phyloP scores from a whole-genome alignment of 1,140 invertebrate species.

The Lethrus apterus region DNA sequence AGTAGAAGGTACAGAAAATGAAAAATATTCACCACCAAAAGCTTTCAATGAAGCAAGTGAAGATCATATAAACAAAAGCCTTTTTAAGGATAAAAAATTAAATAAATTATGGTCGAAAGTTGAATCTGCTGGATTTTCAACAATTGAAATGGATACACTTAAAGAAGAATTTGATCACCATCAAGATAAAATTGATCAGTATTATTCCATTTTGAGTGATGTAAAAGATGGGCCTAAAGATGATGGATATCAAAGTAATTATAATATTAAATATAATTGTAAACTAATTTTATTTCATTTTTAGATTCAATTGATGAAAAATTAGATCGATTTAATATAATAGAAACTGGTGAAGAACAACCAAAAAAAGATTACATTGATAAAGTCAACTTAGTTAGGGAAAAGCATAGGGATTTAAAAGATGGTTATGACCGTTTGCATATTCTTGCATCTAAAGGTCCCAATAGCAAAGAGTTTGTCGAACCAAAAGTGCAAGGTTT shows the following conservation, averaged over 20 bases:
- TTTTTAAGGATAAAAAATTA: constrained; percentile 86
- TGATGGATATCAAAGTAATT: constrained; percentile 57
- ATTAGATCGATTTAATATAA: constrained; percentile 47
- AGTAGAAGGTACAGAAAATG: constrained; percentile 60
- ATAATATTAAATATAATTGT: neutral
- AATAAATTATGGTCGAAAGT: constrained; percentile 88
- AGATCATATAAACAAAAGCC: constrained; percentile 59
- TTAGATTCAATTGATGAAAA: constrained; percentile 47
- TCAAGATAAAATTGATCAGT: constrained; percentile 88
- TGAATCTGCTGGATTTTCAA: constrained; percentile 73
- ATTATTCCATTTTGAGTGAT: constrained; percentile 69
- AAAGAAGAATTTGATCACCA: constrained; percentile 88
- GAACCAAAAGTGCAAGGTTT: constrained; percentile 83
- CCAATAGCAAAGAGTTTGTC: constrained; percentile 75
- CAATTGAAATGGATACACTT: constrained; percentile 71
- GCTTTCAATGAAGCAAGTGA: constrained; percentile 50
- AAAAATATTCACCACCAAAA: constrained; percentile 40
- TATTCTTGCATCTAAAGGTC: constrained; percentile 61
- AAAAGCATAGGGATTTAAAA: constrained; percentile 69
- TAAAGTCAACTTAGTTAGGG: constrained; percentile 64
- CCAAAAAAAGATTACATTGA: constrained; percentile 54
- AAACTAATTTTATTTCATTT: constrained; percentile 18
- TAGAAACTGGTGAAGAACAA: constrained; percentile 55
- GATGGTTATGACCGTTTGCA: constrained; percentile 75
- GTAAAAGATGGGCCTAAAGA: constrained; percentile 47